Evolutionary conservation across 2,797 vertebrate species (phyloP).

Genomic region (Falco columbarius): DNA sequence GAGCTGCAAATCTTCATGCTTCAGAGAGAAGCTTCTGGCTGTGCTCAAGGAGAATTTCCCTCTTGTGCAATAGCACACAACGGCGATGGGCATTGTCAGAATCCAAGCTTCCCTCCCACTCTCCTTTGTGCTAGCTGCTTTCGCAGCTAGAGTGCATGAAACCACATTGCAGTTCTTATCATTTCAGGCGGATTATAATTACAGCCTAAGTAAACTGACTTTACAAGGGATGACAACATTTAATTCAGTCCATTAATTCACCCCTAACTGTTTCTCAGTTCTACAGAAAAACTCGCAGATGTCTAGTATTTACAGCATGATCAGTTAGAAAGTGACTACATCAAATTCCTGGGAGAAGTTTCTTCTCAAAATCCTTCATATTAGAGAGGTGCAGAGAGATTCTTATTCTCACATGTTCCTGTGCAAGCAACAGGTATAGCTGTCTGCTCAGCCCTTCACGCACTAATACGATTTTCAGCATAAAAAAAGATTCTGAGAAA

Average conservation of each 20-base stretch:
- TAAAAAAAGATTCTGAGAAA: not conserved
- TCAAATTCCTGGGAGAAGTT: not conserved
- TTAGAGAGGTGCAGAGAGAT: not conserved
- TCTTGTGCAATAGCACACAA: not conserved
- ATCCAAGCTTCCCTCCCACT: not conserved
- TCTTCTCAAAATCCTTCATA: not conserved
- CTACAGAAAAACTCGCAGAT: not conserved
- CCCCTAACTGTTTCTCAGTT: not conserved
- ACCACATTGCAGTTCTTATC: not conserved
- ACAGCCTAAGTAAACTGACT: constrained; percentile 26
- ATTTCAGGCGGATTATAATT: constrained; percentile 29
- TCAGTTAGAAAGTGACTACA: not conserved
- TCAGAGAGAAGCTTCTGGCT: not conserved
- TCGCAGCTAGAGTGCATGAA: not conserved
- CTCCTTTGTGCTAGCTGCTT: not conserved
- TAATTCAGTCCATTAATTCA: constrained; percentile 37
- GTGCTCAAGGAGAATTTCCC: not conserved
- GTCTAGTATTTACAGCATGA: not conserved
- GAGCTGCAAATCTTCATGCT: not conserved
- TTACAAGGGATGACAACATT: constrained; percentile 11
- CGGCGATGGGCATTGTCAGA: accelerated
- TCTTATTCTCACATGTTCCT: not conserved
- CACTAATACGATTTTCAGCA: not conserved
- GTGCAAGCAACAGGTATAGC: not conserved
- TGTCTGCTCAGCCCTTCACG: constrained; percentile 16